These are phyloP conservation scores for Rhopalosiphum nymphaeae DNA, from an alignment of 2,888 invertebrate genomes.

Conservation along the genomic window DNA sequence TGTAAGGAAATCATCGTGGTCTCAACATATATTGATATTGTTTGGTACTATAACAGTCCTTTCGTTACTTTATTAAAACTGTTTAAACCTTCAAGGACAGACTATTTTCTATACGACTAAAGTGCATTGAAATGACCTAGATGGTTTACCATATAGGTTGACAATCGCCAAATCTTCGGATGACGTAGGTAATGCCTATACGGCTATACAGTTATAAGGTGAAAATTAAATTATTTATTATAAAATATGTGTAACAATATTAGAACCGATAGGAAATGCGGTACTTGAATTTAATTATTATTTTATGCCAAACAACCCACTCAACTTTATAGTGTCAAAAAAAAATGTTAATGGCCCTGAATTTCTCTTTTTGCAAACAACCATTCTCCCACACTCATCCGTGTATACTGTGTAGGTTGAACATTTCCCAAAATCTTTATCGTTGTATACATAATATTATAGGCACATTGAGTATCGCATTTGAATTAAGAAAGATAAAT, in stretches of 20 bases:
- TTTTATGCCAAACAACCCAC: slow-evolving; percentile 27
- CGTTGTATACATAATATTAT: background rate
- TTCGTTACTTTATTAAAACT: slow-evolving; percentile 21
- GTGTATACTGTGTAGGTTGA: slow-evolving; percentile 28
- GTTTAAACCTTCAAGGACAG: slow-evolving; percentile 42
- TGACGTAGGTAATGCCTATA: background rate
- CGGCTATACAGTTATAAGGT: background rate
- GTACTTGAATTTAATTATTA: slow-evolving; percentile 31
- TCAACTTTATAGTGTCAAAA: slow-evolving; percentile 30
- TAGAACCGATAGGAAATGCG: background rate
- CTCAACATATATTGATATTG: slow-evolving; percentile 17
- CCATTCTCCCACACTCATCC: slow-evolving; percentile 16
- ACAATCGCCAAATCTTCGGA: slow-evolving; percentile 51
- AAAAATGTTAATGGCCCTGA: slow-evolving; percentile 36
- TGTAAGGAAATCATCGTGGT: slow-evolving; percentile 59
- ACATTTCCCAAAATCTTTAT: slow-evolving; percentile 38
- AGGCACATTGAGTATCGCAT: background rate
- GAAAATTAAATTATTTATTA: slow-evolving; percentile 36
- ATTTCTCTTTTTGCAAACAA: slow-evolving; percentile 50
- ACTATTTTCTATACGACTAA: background rate
- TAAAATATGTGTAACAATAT: background rate
- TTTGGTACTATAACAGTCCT: slow-evolving; percentile 5
- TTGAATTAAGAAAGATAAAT: slow-evolving; percentile 13
- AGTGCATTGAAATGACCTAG: slow-evolving; percentile 41
- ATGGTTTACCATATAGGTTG: slow-evolving; percentile 4